These are phyloP conservation scores for Drosophila fungiperda DNA, from an alignment of 2,888 invertebrate species.

Conservation along the genomic window DNA sequence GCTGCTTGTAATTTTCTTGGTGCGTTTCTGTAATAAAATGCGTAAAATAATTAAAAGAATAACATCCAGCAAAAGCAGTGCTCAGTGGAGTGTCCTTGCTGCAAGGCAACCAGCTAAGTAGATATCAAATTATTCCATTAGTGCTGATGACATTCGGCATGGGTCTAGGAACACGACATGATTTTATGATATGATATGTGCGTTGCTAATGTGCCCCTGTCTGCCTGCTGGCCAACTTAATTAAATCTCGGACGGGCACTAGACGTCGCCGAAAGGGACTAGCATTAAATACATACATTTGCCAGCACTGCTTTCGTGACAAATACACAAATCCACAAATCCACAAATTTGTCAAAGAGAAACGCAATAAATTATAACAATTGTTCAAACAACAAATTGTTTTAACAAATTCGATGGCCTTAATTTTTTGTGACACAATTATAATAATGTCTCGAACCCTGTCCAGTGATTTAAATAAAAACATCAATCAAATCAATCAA, in stretches of 20 bases:
- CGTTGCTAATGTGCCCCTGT: conserved; percentile 51
- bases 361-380: conserved; percentile 32
- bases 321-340: not conserved
- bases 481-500: conserved; percentile 79
- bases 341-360: conserved; percentile 52
- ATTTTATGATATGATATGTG: conserved; percentile 53
- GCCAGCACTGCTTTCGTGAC: not conserved
- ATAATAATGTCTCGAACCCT: conserved; percentile 29
- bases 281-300: not conserved
- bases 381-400: conserved; percentile 18
- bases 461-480: conserved; percentile 45
- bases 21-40: conserved; percentile 54
- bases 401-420: conserved; percentile 46
- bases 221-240: conserved; percentile 41
- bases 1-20: conserved; percentile 43
- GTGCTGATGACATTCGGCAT: conserved; percentile 75
- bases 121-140: conserved; percentile 81
- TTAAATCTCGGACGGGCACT: conserved; percentile 19
- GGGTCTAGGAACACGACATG: conserved; percentile 12
- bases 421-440: conserved; percentile 26
- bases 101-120: conserved; percentile 63
- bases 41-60: conserved; percentile 80
- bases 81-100: conserved; percentile 44
- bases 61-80: conserved; percentile 42
- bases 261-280: conserved; percentile 5